Evolutionary conservation across 2,888 invertebrate species (phyloP).

Genomic region (Limnephilus marmoratus): DNA sequence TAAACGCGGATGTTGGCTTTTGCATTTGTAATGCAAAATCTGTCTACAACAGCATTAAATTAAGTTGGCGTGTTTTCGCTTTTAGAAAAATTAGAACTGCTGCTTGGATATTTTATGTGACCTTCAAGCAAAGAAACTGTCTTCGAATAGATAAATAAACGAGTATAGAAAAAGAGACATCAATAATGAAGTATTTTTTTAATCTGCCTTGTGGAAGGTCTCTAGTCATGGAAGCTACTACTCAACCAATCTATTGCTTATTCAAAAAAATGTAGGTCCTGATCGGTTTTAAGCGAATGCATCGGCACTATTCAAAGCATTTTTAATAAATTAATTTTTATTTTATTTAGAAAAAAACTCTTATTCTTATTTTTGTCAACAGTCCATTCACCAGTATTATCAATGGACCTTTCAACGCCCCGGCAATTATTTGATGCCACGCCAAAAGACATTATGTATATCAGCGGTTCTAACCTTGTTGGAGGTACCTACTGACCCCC

Average conservation of each 20-base stretch:
- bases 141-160: background rate
- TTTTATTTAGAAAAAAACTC: too few species aligned
- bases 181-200: background rate
- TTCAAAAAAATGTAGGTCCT: background rate
- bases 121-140: background rate
- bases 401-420: too few species aligned
- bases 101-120: background rate
- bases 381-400: too few species aligned
- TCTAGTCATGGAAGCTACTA: background rate
- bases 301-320: too few species aligned
- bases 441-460: too few species aligned
- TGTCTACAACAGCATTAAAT: background rate
- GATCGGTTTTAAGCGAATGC: too few species aligned
- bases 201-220: too few species aligned
- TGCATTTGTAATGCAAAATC: conserved; percentile 27
- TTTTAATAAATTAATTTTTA: too few species aligned
- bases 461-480: too few species aligned
- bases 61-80: background rate
- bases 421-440: too few species aligned
- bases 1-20: conserved; percentile 5
- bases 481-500: too few species aligned
- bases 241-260: background rate
- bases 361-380: too few species aligned
- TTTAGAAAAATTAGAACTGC: background rate
- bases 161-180: background rate